phyloP scores from a whole-genome alignment of 2,888 invertebrate species.

The Pheosia gnoma region DNA sequence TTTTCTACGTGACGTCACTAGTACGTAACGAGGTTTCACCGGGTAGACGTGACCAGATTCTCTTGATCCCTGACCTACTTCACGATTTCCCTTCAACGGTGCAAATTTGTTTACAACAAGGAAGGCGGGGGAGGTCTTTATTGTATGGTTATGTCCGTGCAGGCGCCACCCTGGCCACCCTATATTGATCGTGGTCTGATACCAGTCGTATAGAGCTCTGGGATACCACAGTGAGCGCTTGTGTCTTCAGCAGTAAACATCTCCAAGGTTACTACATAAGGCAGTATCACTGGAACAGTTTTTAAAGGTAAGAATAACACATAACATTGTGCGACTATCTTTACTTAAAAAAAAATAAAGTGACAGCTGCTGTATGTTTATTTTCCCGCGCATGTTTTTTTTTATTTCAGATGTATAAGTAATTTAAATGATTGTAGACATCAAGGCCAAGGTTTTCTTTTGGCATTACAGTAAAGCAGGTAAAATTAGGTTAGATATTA shows the following conservation, averaged over 20 bases:
- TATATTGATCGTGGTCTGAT: slow-evolving; percentile 62
- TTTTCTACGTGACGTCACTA: slow-evolving; percentile 26
- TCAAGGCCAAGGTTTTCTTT: too few relatives aligned
- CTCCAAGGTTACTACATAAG: slow-evolving; percentile 20
- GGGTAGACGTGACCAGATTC: slow-evolving; percentile 39
- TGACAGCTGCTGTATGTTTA: slow-evolving; percentile 16
- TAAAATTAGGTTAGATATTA: too few relatives aligned
- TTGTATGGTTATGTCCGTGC: slow-evolving; percentile 22
- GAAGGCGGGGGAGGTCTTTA: slow-evolving; percentile 30
- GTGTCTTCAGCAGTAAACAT: slow-evolving; percentile 24
- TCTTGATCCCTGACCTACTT: slow-evolving; percentile 29
- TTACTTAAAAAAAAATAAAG: slow-evolving; percentile 2
- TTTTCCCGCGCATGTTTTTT: slow-evolving; percentile 19
- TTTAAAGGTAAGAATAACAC: background rate
- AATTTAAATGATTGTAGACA: too few relatives aligned
- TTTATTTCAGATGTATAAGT: background rate
- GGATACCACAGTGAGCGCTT: slow-evolving; percentile 36
- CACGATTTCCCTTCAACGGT: slow-evolving; percentile 13
- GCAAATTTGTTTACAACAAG: slow-evolving; percentile 6
- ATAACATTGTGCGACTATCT: background rate
- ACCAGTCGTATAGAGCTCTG: slow-evolving; percentile 50
- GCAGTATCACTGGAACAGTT: background rate
- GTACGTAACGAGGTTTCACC: slow-evolving; percentile 38
- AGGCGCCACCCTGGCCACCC: slow-evolving; percentile 54
- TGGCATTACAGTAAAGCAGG: too few relatives aligned